Conservation (phyloP, 2,888 invertebrate genomes). For the Leptogaster cylindrica region DNA sequence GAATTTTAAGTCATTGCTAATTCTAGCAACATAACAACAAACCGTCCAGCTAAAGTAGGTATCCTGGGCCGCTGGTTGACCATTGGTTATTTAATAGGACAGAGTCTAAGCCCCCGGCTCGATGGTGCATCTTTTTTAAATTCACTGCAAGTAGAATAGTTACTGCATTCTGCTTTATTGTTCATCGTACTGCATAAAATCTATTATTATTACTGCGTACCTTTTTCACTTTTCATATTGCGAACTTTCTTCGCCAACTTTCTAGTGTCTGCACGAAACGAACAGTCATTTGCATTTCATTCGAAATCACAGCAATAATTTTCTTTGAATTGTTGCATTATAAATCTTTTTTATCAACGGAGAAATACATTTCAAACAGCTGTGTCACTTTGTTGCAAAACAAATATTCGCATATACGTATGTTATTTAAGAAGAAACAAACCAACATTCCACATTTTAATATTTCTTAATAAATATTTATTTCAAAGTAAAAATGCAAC, state of each 20-base stretch:
- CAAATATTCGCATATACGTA: too few relatives aligned
- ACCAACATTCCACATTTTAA: too few relatives aligned
- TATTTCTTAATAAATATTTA: too few relatives aligned
- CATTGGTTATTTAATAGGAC: conserved; percentile 36
- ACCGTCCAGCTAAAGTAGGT: conserved; percentile 27
- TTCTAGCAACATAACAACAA: conserved; percentile 30
- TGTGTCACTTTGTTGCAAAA: too few relatives aligned
- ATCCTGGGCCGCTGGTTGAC: conserved; percentile 3
- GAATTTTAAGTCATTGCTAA: conserved; percentile 28
- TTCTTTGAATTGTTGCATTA: too few relatives aligned
- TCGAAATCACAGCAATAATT: background rate
- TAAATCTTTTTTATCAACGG: too few relatives aligned
- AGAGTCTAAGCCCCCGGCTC: conserved; percentile 14
- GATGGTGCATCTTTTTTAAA: conserved; percentile 18
- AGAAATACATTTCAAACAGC: too few relatives aligned
- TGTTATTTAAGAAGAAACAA: too few relatives aligned
- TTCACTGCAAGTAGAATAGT: conserved; percentile 4
- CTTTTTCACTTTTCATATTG: conserved; percentile 35
- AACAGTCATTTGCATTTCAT: background rate
- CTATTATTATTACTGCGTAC: conserved; percentile 26
- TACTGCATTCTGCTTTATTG: conserved; percentile 21
- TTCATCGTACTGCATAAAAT: conserved; percentile 7
- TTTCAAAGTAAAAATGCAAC: too few relatives aligned
- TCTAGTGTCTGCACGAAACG: conserved; percentile 24
- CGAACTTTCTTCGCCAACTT: conserved; percentile 19